Base-by-base conservation (phyloP, 1,140 invertebrate species). In the Alviniconcha marisindica region DNA sequence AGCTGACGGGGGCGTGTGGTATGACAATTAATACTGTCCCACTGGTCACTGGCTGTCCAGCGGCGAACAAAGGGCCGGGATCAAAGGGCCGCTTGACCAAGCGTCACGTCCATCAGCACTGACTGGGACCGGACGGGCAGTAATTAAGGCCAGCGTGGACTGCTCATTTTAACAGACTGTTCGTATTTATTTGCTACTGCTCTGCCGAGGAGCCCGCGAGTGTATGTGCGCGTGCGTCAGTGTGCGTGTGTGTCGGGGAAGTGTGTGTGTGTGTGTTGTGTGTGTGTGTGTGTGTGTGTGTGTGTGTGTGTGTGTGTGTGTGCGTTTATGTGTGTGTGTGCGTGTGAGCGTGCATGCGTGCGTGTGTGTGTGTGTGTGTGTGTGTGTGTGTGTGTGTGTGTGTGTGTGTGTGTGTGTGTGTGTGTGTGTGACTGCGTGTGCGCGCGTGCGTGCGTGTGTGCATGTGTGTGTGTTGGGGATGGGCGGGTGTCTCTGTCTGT, bases 281-380 rank as follows among this genome's bases (percentile, higher is more conserved):
- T 60, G 54, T 60, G 54, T 60, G 54, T 60, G 54, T 60, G 54
- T 60, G 54, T 60, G 54, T 60, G 54, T 60, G 54, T 24, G 2
- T 60, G 54, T 60, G 4, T 60, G 1, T 2, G 54, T 60, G 12
- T 18, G 12, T 60, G 28, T 60, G 54, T 60, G 21, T 60, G 12
- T 60, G 21, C 28, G 0, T 24, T 5, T 24, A 2, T 60, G 21
- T 33, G n/a, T 33, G 63, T 33, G 63, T 28, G 63, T 66, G 63
- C 33, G 63, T 66, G 63, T 66, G 63, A 31, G 63, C 28, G 63
- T 33, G 63, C 28, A 28, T 33, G 63, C 28, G 63, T 66, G 63
- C 28, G 63, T 66, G 63, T 66, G 63, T 66, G 63, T 33, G 63
- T 66, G 63, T 28, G 63, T 66, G 63, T 33, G 63, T 66, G 63